Percentiles rank a stretch among this genome's conserved stretches.
Evolutionary conservation across 2,797 vertebrate genomes (phyloP).

Genomic region (Karalla daura): DNA sequence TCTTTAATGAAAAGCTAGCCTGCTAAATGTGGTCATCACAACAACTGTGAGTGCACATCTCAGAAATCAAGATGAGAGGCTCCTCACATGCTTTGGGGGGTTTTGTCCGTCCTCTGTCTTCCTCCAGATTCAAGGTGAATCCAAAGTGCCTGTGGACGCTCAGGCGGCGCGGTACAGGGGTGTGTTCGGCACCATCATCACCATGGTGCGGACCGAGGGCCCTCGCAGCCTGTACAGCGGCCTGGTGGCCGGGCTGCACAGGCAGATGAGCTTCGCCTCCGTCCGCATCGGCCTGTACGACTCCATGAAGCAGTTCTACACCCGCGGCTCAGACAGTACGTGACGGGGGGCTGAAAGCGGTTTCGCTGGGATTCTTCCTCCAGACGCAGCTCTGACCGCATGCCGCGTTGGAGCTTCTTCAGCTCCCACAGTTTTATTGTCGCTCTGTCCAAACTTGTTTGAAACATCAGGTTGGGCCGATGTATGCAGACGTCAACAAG

Average conservation of each 20-base stretch:
- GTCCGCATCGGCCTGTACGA: slow-evolving; percentile 88
- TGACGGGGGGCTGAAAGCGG: not conserved
- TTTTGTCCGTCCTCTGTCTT: not conserved
- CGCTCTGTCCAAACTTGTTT: too few species aligned
- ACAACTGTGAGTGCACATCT: too few species aligned
- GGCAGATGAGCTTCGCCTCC: slow-evolving; percentile 87
- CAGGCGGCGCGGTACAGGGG: slow-evolving; percentile 76
- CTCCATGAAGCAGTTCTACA: slow-evolving; percentile 86
- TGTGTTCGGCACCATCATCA: slow-evolving; percentile 84
- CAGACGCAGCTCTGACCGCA: too few species aligned
- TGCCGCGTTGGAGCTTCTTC: too few species aligned
- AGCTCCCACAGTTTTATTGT: too few species aligned
- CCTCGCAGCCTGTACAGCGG: slow-evolving; percentile 83
- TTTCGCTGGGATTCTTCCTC: too few species aligned
- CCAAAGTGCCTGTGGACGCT: slow-evolving; percentile 26
- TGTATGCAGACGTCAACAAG: too few species aligned
- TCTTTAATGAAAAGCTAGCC: not conserved
- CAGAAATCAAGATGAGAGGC: too few species aligned
- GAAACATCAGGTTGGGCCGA: too few species aligned
- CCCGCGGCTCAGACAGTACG: slow-evolving; percentile 79
- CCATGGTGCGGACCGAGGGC: slow-evolving; percentile 84
- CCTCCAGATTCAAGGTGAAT: slow-evolving; percentile 85
- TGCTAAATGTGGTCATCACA: not conserved
- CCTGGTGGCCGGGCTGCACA: slow-evolving; percentile 85
- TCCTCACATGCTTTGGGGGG: not conserved